Evolutionary conservation across 2,797 vertebrate species (phyloP), one percentile per base, ranked within the genome.

Genomic region (Astyanax mexicanus): DNA sequence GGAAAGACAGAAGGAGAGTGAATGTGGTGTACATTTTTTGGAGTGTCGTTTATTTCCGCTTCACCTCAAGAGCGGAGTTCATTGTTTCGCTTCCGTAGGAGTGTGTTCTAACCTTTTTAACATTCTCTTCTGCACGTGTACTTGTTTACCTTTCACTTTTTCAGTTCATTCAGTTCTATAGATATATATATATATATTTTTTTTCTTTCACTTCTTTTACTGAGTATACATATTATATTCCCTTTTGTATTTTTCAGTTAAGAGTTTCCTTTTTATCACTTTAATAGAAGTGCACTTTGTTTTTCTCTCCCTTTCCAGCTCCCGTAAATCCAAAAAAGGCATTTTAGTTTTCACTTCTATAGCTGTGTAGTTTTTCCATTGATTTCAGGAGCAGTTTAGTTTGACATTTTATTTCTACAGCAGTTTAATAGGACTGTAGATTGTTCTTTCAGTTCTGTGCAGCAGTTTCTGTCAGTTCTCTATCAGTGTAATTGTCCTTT

Each of bases 11-110:
- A 21, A 32, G 1, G 19, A 67, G 68, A 64, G 68, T 72, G 51
- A 74, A 72, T 72, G 67, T 74, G 67, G 19, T 52, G 55, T 75
- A 78, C 71, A 76, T 44, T n/a, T 37, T 45, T 49, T 58, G 29
- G 55, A 19, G 6, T 60, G 32, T 66, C 29, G 21, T 4, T 73
- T 79, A 69, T 64, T 15, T 11, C 9, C 6, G 42, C 2, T 42
- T 42, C 12, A 11, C 40, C 12, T 45, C 45, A 15, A 4, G 13
- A 45, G 4, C 45, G 13, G 12, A 45, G 42, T 15, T 45, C 45
- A 4, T 45, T 45, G 45, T 13, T 1, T 32, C 29, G 2, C 5
- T 32, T 32, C 5, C 5, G 32, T 3, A 15, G 13, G 13, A 45
- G 13, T 45, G 2, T 45, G 45, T 3, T 15, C 45, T 13, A 42